phyloP scores from a whole-genome alignment of 92 coral and sea anemone species.

The Virgularia gustaviana region DNA sequence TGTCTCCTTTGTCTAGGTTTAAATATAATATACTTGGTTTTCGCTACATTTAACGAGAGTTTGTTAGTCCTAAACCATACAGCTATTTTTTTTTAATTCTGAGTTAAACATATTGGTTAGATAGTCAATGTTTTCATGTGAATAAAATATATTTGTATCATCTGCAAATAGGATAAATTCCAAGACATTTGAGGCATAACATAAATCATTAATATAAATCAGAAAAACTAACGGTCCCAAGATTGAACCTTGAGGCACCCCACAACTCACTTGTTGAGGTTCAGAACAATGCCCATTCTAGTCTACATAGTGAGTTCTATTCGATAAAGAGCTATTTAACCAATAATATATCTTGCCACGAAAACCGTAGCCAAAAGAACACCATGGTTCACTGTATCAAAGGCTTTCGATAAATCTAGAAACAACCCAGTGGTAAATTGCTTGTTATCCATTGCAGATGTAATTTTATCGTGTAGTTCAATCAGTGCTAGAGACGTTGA shows the following conservation, averaged over 20 bases:
- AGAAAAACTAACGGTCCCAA: no score
- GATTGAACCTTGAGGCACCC: slow-evolving; percentile 35
- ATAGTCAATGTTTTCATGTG: slow-evolving; percentile 17
- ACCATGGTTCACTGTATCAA: slow-evolving; percentile 25
- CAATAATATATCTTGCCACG: slow-evolving; percentile 43
- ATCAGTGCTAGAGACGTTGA: slow-evolving; percentile 43
- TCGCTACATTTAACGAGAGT: slow-evolving; percentile 23
- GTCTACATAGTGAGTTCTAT: slow-evolving; percentile 40
- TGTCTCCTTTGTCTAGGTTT: slow-evolving; percentile 28
- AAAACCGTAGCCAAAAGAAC: slow-evolving; percentile 44
- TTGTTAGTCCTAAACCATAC: slow-evolving; percentile 26
- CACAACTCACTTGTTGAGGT: slow-evolving; percentile 7
- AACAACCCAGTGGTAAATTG: slow-evolving; percentile 33
- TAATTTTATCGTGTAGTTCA: slow-evolving; percentile 27
- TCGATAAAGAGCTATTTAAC: slow-evolving; percentile 41
- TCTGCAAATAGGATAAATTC: not conserved
- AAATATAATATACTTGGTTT: slow-evolving; percentile 39
- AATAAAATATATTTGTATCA: slow-evolving; percentile 1
- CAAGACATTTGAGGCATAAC: not conserved
- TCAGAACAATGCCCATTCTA: slow-evolving; percentile 27
- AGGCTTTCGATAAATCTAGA: slow-evolving; percentile 49
- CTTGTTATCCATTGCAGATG: slow-evolving; percentile 35
- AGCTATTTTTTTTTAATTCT: slow-evolving; percentile 3
- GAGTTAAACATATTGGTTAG: slow-evolving; percentile 1
- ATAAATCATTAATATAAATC: no score